Evolutionary conservation across 2,113 vertebrate genomes (phyloP), one percentile per base, ranked within the genome.

Genomic region (Microtus oregoni): DNA sequence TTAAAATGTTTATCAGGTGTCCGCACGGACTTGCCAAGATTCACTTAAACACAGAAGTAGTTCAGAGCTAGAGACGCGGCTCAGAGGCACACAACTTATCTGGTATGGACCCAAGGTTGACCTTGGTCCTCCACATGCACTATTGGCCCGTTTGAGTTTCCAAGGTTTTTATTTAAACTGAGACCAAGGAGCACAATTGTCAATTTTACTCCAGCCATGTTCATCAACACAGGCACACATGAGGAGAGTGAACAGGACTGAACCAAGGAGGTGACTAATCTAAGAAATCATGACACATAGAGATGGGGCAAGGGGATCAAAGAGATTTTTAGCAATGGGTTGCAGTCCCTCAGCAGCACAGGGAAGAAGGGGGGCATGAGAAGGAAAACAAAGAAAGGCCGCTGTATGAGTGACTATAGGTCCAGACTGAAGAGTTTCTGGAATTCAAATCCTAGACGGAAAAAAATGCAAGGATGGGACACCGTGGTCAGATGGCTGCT

Each of bases 401-500:
- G 5, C 13, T 19, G 1, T 10, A 52, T 67, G 20, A 1, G 12
- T 5, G 1, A 73, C 2, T 13, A 1, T 11, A 70, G 58, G 76
- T 61, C 58, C 58, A 92, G 17, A 83, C 14, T 63, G 47, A 89
- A 79, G 94, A 78, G 58, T 3, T 63, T 20, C 1, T 79, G 30
- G 20, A 55, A 79, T 81, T 58, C 81, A 58, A 68, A 90, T 55
- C 1, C 32, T 61, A 41, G 6, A 90, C 30, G 1, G 13, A n/a
- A 14, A 22, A 32, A 72, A n/a, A 44, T 47, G 15, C 28, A 4
- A 78, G 22, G 14, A 52, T 2, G 7, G 17, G 28, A 52, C 63
- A 76, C 41, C 24, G 12, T 35, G 44, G 41, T 50, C 47, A 47
- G 30, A 68, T 17, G 28, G 35, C 20, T 12, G 35, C 35, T 77